Evolutionary conservation across 2,113 vertebrate genomes (phyloP).

Genomic region (Emydocephalus ijimae): DNA sequence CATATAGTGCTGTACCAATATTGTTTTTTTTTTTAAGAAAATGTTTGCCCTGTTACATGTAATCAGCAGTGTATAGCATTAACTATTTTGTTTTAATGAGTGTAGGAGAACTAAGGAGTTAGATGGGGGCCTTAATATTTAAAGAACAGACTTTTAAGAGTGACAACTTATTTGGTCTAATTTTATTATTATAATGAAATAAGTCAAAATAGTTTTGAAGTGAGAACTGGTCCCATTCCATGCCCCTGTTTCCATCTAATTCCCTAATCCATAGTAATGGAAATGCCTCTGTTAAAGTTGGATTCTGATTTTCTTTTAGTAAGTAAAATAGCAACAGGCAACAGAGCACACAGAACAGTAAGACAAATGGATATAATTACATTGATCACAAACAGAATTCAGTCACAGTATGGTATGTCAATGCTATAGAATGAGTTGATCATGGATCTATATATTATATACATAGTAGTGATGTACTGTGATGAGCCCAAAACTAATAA

Average conservation of each 20-base stretch:
- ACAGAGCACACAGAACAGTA: constrained; percentile 42
- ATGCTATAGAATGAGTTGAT: constrained; percentile 43
- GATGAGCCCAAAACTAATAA: constrained; percentile 37
- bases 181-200: constrained; percentile 51
- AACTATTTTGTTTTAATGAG: constrained; percentile 65
- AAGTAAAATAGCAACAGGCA: constrained; percentile 49
- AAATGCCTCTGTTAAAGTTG: constrained; percentile 56
- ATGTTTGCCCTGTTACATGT: constrained; percentile 71
- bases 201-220: constrained; percentile 58
- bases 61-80: constrained; percentile 67
- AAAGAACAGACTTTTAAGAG: constrained; percentile 66
- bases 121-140: constrained; percentile 62
- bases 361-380: constrained; percentile 38
- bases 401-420: constrained; percentile 43
- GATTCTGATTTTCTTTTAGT: constrained; percentile 58
- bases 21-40: constrained; percentile 51
- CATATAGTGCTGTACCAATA: constrained; percentile 64
- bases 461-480: constrained; percentile 63
- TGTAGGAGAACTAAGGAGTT: constrained; percentile 51
- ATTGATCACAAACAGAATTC: constrained; percentile 36
- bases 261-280: constrained; percentile 40
- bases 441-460: constrained; percentile 35
- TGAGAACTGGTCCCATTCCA: constrained; percentile 60
- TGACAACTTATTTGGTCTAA: constrained; percentile 55
- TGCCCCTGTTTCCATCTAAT: constrained; percentile 54